Evolutionary conservation across 2,888 invertebrate genomes (phyloP).

Genomic region (Oxyscelio sp.): DNA sequence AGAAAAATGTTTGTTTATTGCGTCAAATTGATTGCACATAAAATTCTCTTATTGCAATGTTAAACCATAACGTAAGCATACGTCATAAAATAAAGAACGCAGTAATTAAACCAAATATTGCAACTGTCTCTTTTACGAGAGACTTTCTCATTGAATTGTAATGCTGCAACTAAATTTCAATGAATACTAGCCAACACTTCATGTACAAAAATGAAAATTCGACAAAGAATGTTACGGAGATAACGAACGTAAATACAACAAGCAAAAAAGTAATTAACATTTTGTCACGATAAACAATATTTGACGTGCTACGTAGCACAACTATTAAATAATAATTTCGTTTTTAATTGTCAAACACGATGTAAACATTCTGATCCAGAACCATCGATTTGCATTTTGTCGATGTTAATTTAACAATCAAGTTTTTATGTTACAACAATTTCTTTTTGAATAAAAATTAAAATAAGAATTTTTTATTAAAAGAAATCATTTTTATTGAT

Average conservation of each 20-base stretch:
- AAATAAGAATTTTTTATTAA: no score
- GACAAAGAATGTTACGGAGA: background rate
- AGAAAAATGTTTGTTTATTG: constrained; percentile 28
- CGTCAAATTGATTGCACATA: constrained; percentile 9
- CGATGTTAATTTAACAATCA: no score
- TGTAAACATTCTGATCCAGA: no score
- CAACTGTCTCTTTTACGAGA: background rate
- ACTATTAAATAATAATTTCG: no score
- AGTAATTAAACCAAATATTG: constrained; percentile 5
- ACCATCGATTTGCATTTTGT: no score
- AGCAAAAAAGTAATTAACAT: constrained; percentile 3
- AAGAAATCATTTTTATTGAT: no score
- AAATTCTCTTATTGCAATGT: background rate
- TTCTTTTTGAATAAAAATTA: no score
- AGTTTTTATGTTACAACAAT: no score
- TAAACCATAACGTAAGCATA: background rate
- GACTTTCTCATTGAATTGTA: constrained; percentile 11
- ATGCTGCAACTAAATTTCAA: constrained; percentile 7
- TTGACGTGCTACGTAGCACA: no score
- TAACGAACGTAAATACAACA: background rate
- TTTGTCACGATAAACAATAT: background rate
- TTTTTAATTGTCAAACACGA: no score
- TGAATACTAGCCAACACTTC: background rate
- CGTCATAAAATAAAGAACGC: constrained; percentile 14
- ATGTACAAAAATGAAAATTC: background rate